Evolutionary conservation across 2,113 vertebrate genomes (phyloP).

Genomic region (Neolamprologus ventralis): DNA sequence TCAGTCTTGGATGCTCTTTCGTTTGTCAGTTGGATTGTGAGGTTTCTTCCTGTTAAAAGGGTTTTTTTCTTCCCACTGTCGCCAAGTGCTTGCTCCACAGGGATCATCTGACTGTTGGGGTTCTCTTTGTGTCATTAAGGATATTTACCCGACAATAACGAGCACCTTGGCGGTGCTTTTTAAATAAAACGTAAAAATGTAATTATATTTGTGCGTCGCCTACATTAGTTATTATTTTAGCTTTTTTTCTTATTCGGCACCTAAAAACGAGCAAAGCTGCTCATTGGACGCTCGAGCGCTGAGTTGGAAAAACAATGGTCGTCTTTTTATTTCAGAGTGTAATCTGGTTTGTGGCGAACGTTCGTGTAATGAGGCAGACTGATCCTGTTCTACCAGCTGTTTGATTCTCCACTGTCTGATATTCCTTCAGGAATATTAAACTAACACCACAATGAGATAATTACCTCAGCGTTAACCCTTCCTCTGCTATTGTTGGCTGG

Average conservation of each 20-base stretch:
- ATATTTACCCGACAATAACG: accelerated
- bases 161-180: background rate
- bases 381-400: background rate
- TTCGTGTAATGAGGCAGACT: background rate
- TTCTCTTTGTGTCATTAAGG: background rate
- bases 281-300: accelerated
- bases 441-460: background rate
- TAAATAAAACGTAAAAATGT: background rate
- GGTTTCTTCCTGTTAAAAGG: background rate
- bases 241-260: accelerated
- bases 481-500: constrained; percentile 9
- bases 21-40: background rate
- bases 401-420: background rate
- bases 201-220: background rate
- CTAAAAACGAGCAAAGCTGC: background rate
- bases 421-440: background rate
- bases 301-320: background rate
- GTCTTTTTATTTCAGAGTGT: background rate
- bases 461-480: background rate
- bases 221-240: background rate
- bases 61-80: background rate
- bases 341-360: background rate
- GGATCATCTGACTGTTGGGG: background rate
- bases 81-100: accelerated
- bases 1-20: background rate